Conservation (phyloP, 2,113 vertebrate genomes). For the Pogonocichla stellata region DNA sequence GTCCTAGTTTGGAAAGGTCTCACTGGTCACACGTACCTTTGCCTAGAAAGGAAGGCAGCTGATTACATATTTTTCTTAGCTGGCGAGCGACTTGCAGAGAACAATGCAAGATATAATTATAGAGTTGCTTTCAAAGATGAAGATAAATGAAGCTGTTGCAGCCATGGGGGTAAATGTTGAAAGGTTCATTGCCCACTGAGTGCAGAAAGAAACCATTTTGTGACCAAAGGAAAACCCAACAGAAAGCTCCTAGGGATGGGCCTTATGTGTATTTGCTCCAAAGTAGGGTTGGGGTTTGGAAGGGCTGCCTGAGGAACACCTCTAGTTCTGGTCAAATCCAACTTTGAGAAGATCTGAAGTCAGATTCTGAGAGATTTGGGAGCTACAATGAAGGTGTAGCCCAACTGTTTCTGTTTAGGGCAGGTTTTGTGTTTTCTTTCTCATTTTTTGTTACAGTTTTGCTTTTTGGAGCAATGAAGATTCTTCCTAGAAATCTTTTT, state of each 20-base stretch:
- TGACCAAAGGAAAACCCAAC: not conserved
- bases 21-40: constrained; percentile 75
- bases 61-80: constrained; percentile 71
- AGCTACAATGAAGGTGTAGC: not conserved
- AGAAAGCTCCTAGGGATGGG: not conserved
- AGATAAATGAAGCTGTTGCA: constrained; percentile 61
- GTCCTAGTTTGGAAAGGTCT: constrained; percentile 77
- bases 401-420: not conserved
- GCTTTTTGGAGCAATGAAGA: not conserved
- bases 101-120: constrained; percentile 78
- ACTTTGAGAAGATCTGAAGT: not conserved
- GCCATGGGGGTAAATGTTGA: constrained; percentile 23
- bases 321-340: not conserved
- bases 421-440: not conserved
- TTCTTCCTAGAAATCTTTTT: not conserved
- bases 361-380: not conserved
- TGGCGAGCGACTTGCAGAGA: constrained; percentile 48
- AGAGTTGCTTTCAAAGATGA: constrained; percentile 56
- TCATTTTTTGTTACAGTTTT: not conserved
- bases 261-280: not conserved
- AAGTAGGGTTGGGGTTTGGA: not conserved
- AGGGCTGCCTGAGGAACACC: not conserved
- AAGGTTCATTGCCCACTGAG: constrained; percentile 34
- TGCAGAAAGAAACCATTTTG: not conserved
- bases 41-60: constrained; percentile 69